These are phyloP conservation scores for Moxostoma hubbsi DNA, from an alignment of 2,797 vertebrate species.

Conservation along the genomic window DNA sequence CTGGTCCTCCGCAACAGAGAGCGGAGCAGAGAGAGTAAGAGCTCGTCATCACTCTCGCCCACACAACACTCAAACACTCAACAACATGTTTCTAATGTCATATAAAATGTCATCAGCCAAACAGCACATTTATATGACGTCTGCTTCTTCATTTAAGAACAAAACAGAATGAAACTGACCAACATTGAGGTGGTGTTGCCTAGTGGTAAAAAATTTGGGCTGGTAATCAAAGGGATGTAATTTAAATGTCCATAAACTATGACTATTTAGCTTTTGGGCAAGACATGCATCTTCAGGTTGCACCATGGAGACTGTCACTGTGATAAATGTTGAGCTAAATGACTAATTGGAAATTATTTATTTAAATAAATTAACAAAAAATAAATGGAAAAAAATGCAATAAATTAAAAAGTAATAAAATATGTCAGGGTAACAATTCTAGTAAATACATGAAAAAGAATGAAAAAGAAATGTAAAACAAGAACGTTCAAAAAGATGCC, in stretches of 20 bases:
- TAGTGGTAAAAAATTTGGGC: not conserved
- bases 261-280: too few species aligned
- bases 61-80: conserved; percentile 20
- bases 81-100: conserved; percentile 30
- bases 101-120: conserved; percentile 19
- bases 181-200: not conserved
- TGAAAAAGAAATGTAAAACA: too few species aligned
- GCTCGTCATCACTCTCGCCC: conserved; percentile 54
- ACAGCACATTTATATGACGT: conserved; percentile 19
- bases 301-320: too few species aligned
- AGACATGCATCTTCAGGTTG: too few species aligned
- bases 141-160: not conserved
- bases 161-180: not conserved
- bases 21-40: conserved; percentile 95
- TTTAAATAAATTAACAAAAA: too few species aligned
- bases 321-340: too few species aligned
- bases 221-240: not conserved
- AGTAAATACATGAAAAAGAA: too few species aligned
- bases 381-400: too few species aligned
- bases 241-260: not conserved
- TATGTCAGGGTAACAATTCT: too few species aligned
- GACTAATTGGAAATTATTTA: too few species aligned
- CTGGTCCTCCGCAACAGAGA: conserved; percentile 90
- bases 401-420: too few species aligned
- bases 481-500: too few species aligned